Base-by-base conservation (phyloP, 2,113 vertebrate genomes). In the Pelecanus crispus region DNA sequence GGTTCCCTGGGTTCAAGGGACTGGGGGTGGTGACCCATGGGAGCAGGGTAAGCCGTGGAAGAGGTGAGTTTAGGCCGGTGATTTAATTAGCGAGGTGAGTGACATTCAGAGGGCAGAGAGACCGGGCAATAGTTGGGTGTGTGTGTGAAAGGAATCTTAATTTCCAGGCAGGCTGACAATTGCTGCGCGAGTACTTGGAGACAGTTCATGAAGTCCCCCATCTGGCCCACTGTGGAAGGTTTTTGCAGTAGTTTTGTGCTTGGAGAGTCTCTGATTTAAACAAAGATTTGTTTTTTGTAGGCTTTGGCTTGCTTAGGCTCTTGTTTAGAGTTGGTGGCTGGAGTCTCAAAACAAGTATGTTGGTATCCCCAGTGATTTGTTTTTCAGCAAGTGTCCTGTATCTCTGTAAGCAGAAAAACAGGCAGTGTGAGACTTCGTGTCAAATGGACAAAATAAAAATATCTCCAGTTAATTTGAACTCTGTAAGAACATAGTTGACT, bases 111-210 rank as follows among this genome's bases (percentile, higher is more conserved):
- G 92, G 85, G 82, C 82, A 92, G 75, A 88, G 90, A 92, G 94
- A 94, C 90, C 92, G 92, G 83, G 92, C 82, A 81, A 36, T 97
- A 95, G 87, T 81, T 81, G 90, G 89, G 55, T 62, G 84, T 17
- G 42, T 83, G 79, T 96, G 90, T 93, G 93, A 90, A 93, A 90
- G 82, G 87, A 97, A 97, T 95, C 93, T 78, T 85, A 83, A 94
- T 93, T 95, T 96, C 90, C 55, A 97, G 95, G 93, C 93, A 95
- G 94, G 75, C 96, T 96, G 88, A 95, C 94, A 95, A 88, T 95
- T 88, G 55, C 92, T 93, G 86, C 0, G 12, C 31, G 8, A 93
- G 80, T 67, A 65, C 86, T 95, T 88, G 90, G 88, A 94, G 94
- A 20, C 86, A 63, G 91, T 88, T 88, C 17, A 8, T 92, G 86